Evolutionary conservation across 2,797 vertebrate genomes (phyloP).

Genomic region (Hipposideros larvatus): DNA sequence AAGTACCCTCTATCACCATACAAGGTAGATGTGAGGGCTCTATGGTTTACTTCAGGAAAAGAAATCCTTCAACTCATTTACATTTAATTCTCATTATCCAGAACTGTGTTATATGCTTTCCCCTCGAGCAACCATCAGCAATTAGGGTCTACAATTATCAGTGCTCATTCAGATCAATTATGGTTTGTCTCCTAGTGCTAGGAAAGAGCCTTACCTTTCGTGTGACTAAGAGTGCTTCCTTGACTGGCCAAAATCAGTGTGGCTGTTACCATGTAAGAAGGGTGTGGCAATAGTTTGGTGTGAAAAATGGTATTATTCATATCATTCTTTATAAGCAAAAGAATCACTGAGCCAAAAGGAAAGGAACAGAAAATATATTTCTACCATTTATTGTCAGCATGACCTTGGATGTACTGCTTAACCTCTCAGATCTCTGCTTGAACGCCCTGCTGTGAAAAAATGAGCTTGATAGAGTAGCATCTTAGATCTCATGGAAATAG

Average conservation of each 20-base stretch:
- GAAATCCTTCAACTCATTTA: constrained; percentile 19
- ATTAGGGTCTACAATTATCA: not conserved
- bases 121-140: not conserved
- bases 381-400: constrained; percentile 13
- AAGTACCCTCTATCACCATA: not conserved
- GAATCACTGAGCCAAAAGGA: not conserved
- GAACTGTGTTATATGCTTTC: not conserved
- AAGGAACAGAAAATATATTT: not conserved
- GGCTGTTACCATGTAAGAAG: not conserved
- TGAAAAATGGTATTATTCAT: not conserved
- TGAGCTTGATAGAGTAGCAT: constrained; percentile 72
- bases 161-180: constrained; percentile 41
- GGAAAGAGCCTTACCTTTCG: constrained; percentile 25
- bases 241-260: not conserved
- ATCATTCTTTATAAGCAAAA: not conserved
- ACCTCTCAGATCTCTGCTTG: constrained; percentile 50
- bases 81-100: not conserved
- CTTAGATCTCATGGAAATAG: constrained; percentile 67
- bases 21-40: not conserved
- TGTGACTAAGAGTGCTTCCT: not conserved
- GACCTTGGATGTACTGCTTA: constrained; percentile 67
- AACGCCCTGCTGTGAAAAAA: constrained; percentile 71
- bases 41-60: constrained; percentile 29
- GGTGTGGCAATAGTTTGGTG: not conserved
- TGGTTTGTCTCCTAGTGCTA: not conserved